Evolutionary conservation across 2,797 vertebrate species (phyloP).

Genomic region (Galaxias olidus): DNA sequence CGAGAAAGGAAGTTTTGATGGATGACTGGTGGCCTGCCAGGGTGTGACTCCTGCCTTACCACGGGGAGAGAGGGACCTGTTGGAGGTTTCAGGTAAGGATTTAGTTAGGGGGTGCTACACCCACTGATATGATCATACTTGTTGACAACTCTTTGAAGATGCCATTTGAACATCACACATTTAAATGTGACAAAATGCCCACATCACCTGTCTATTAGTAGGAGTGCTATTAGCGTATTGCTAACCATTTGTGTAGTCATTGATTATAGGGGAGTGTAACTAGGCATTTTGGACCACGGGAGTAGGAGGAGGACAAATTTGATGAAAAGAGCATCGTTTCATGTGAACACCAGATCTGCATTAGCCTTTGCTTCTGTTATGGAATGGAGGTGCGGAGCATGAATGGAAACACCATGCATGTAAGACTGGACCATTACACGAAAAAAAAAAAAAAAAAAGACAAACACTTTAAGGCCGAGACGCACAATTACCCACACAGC

Average conservation of each 20-base stretch:
- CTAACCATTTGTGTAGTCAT: too few relatives aligned
- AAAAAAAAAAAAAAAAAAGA: slow-evolving; percentile 42
- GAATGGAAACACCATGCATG: slow-evolving; percentile 56
- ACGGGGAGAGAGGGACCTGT: slow-evolving; percentile 8
- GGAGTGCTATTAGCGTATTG: neutral
- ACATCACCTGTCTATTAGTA: neutral
- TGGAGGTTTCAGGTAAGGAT: slow-evolving; percentile 5
- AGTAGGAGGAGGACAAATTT: neutral
- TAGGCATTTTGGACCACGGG: neutral
- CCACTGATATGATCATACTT: neutral
- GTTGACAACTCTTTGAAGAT: neutral
- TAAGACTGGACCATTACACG: slow-evolving; percentile 48
- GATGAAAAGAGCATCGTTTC: slow-evolving; percentile 39
- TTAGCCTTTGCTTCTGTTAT: slow-evolving; percentile 46
- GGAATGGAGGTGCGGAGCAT: slow-evolving; percentile 45
- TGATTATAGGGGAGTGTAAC: too few relatives aligned
- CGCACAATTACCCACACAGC: slow-evolving; percentile 37
- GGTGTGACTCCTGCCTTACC: slow-evolving; percentile 39
- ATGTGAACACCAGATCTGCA: slow-evolving; percentile 42
- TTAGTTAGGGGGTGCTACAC: neutral
- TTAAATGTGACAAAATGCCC: neutral
- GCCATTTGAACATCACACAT: neutral
- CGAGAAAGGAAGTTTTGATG: slow-evolving; percentile 41
- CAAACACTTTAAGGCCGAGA: slow-evolving; percentile 59
- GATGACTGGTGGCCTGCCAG: slow-evolving; percentile 34